phyloP scores from a whole-genome alignment of 2,797 vertebrate genomes.

The Hipposideros larvatus region DNA sequence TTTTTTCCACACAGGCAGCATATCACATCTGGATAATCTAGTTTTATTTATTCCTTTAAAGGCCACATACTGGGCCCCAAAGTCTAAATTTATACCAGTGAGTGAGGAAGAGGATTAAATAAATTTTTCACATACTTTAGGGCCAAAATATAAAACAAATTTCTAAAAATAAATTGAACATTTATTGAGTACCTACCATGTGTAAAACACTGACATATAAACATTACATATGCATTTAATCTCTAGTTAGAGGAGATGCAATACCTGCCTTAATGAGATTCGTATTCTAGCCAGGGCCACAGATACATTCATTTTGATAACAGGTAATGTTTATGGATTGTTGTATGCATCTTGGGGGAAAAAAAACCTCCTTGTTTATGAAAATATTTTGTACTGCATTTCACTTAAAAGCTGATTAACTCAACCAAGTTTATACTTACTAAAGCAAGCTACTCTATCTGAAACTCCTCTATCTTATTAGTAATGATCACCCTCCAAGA shows the following conservation, averaged over 20 bases:
- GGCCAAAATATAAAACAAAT: not conserved
- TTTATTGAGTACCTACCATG: not conserved
- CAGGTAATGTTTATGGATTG: not conserved
- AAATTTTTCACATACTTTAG: not conserved
- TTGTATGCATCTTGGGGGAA: not conserved
- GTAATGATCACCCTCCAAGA: not conserved
- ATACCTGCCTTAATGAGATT: not conserved
- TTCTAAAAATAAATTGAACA: not conserved
- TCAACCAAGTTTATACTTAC: not conserved
- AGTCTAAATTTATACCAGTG: not conserved
- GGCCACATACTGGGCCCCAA: not conserved
- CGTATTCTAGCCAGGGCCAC: not conserved
- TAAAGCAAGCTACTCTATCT: not conserved
- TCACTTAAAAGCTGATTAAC: not conserved
- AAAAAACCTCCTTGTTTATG: not conserved
- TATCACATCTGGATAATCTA: not conserved
- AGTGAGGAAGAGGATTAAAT: not conserved
- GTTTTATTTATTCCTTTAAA: not conserved
- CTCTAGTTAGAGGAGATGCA: not conserved
- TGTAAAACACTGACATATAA: not conserved
- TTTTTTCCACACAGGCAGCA: not conserved
- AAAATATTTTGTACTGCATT: slow-evolving; percentile 36
- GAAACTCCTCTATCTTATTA: not conserved
- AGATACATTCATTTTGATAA: not conserved
- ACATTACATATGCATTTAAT: not conserved